phyloP scores from a whole-genome alignment of 2,113 vertebrate genomes.

The Saguinus midas region DNA sequence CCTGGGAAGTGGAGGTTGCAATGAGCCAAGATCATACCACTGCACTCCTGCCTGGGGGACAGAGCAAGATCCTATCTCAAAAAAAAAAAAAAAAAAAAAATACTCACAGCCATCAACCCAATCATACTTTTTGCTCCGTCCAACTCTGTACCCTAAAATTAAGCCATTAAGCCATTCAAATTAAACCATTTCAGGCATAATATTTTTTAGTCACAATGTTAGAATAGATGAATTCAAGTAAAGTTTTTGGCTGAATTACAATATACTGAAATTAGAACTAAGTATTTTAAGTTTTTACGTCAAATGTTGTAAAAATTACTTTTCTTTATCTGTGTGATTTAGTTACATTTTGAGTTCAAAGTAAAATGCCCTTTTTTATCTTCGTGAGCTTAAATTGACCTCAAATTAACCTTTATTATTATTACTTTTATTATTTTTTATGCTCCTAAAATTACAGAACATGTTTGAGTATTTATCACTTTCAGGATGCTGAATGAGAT shows the following conservation, averaged over 20 bases:
- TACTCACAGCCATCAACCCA: too few relatives aligned
- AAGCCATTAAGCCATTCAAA: neutral
- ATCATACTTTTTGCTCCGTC: neutral
- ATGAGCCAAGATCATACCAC: too few relatives aligned
- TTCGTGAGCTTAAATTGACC: neutral
- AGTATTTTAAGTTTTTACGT: neutral
- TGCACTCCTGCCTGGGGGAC: too few relatives aligned
- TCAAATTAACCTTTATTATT: constrained; percentile 31
- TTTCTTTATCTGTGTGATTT: constrained; percentile 8
- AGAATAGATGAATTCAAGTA: constrained; percentile 6
- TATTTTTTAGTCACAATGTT: constrained; percentile 18
- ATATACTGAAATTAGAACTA: neutral
- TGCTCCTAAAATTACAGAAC: neutral
- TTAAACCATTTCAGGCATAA: neutral
- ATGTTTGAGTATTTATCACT: neutral
- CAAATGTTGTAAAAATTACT: neutral
- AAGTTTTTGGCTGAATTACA: neutral
- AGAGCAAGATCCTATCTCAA: too few relatives aligned
- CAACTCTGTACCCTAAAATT: neutral
- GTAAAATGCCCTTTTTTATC: constrained; percentile 28
- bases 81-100: neutral
- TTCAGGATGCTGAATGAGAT: neutral
- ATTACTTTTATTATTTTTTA: constrained; percentile 40
- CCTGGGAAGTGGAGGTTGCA: too few relatives aligned
- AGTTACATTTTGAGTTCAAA: neutral